Conservation (phyloP, 2,797 vertebrate species). For the Channallabes apus region DNA sequence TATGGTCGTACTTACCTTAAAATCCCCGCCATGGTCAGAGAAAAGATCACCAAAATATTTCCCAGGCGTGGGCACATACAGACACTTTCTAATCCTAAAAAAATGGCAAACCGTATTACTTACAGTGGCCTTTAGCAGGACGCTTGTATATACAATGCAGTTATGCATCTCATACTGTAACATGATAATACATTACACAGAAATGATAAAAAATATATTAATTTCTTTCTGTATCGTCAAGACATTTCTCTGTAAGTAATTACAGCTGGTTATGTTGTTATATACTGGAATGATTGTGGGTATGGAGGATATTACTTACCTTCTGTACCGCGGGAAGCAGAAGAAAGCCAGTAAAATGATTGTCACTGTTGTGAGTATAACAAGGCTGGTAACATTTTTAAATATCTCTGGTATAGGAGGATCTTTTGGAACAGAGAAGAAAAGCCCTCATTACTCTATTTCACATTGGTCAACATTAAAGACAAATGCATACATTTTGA, state of each 20-base stretch:
- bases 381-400: not conserved
- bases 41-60: slow-evolving; percentile 17
- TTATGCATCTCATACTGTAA: not conserved
- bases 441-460: not conserved
- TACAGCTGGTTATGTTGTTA: not conserved
- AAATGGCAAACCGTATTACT: not conserved
- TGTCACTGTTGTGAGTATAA: not conserved
- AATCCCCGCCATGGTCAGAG: slow-evolving; percentile 11
- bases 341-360: not conserved
- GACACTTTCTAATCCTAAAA: slow-evolving; percentile 24
- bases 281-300: not conserved
- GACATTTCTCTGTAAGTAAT: not conserved
- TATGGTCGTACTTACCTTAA: slow-evolving; percentile 30
- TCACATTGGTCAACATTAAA: not conserved
- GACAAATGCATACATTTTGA: not conserved
- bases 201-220: not conserved
- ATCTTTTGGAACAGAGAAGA: not conserved
- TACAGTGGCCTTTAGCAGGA: not conserved
- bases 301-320: slow-evolving; percentile 9
- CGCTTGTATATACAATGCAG: not conserved
- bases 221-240: not conserved
- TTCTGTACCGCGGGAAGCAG: not conserved
- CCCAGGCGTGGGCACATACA: not conserved
- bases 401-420: not conserved
- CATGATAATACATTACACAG: not conserved